Conservation (phyloP, 1,140 invertebrate species). For the Drosophila biarmipes region DNA sequence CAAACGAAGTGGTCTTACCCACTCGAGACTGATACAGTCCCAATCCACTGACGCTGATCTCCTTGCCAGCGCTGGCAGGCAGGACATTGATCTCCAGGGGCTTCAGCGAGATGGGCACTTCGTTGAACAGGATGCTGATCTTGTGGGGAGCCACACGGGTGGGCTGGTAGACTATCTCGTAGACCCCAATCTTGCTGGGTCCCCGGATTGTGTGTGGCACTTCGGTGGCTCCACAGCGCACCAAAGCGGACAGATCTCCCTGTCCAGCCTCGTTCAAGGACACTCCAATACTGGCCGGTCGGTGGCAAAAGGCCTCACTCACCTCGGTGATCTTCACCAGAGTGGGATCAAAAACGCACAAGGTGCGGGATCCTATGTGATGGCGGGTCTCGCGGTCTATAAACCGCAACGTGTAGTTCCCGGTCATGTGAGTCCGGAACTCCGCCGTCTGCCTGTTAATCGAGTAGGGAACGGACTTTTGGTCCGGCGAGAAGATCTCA, state of each 20-base stretch:
- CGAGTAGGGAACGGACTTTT: conserved; percentile 85
- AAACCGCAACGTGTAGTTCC: conserved; percentile 85
- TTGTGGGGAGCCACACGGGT: conserved; percentile 92
- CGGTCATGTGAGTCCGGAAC: conserved; percentile 86
- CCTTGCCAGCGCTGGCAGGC: conserved; percentile 88
- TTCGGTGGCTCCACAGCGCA: conserved; percentile 91
- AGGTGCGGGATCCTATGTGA: conserved; percentile 86
- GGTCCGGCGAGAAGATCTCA: conserved; percentile 86
- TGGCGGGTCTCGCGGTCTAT: conserved; percentile 84
- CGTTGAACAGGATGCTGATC: conserved; percentile 92
- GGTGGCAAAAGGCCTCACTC: conserved; percentile 92
- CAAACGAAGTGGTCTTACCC: conserved; percentile 92
- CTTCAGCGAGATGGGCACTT: conserved; percentile 87
- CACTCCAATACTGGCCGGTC: conserved; percentile 89
- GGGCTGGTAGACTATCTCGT: conserved; percentile 95
- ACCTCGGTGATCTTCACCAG: conserved; percentile 92
- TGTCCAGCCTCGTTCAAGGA: conserved; percentile 91
- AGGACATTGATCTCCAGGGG: conserved; percentile 86
- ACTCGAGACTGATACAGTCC: conserved; percentile 93
- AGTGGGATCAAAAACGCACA: conserved; percentile 94
- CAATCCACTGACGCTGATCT: conserved; percentile 87
- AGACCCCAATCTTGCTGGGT: conserved; percentile 88
- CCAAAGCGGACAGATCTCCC: conserved; percentile 91
- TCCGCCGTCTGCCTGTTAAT: conserved; percentile 85
- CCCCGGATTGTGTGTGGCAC: conserved; percentile 92